Conservation (phyloP, 2,888 invertebrate genomes). For the Amphipyra berbera region DNA sequence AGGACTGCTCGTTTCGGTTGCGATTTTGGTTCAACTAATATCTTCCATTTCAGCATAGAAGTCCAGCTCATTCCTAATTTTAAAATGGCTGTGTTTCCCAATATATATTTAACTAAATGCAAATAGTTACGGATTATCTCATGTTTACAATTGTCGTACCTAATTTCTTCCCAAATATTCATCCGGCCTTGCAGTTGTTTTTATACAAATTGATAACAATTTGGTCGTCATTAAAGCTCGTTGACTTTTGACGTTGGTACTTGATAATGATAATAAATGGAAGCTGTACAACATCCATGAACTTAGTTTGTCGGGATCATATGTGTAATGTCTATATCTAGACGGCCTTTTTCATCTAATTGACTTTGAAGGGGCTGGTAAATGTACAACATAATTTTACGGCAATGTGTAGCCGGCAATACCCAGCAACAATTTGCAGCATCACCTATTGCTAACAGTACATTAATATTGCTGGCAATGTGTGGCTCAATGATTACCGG, state of each 20-base stretch:
- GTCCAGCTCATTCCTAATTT: no score
- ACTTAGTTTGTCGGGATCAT: slow-evolving; percentile 44
- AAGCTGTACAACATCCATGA: slow-evolving; percentile 30
- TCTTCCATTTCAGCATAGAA: no score
- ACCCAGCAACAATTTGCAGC: no score
- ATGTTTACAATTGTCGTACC: background rate
- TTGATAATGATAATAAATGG: slow-evolving; percentile 56
- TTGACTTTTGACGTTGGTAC: slow-evolving; percentile 47
- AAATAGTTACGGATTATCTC: slow-evolving; percentile 3
- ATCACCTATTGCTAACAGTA: no score
- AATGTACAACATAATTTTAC: no score
- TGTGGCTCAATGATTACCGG: no score
- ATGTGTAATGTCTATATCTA: slow-evolving; percentile 42
- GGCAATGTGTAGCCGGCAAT: no score
- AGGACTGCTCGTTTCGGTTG: no score
- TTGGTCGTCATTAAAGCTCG: slow-evolving; percentile 35
- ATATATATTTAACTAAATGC: background rate
- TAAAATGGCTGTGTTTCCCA: no score
- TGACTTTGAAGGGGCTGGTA: no score
- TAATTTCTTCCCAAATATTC: slow-evolving; percentile 26
- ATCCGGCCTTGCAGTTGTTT: slow-evolving; percentile 47
- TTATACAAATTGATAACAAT: slow-evolving; percentile 52
- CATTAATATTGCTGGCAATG: no score
- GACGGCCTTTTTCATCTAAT: slow-evolving; percentile 5
- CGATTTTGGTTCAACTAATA: no score